Conservation (phyloP, 1,140 invertebrate genomes). For the Drosophila nigromelanica region DNA sequence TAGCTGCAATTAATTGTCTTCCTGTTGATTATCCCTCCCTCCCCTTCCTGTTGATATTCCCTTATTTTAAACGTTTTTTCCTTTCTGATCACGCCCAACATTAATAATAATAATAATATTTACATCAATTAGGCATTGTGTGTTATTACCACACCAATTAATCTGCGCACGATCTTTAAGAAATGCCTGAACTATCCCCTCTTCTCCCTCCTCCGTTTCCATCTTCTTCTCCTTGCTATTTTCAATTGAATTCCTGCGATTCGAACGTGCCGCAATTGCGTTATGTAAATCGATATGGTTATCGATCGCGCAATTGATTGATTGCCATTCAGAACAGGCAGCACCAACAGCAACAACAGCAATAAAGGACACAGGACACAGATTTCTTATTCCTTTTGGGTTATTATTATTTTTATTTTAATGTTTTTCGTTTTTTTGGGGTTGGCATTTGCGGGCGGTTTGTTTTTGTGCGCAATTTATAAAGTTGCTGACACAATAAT, state of each 20-base stretch:
- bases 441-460: slow-evolving; percentile 66
- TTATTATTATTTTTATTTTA: slow-evolving; percentile 3
- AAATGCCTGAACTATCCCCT: neutral
- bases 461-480: slow-evolving; percentile 77
- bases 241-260: slow-evolving; percentile 27
- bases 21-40: no score
- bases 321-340: slow-evolving; percentile 61
- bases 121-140: slow-evolving; percentile 1
- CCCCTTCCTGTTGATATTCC: no score
- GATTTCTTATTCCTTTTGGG: slow-evolving; percentile 7
- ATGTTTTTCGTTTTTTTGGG: neutral
- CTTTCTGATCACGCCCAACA: neutral
- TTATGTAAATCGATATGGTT: slow-evolving; percentile 68
- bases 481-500: slow-evolving; percentile 78
- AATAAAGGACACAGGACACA: slow-evolving; percentile 21
- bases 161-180: slow-evolving; percentile 1
- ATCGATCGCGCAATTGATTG: slow-evolving; percentile 61
- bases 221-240: neutral
- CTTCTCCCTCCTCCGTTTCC: neutral
- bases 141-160: slow-evolving; percentile 3
- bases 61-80: neutral
- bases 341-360: slow-evolving; percentile 58
- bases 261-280: slow-evolving; percentile 58
- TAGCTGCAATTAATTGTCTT: no score
- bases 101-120: neutral